Percentiles rank a stretch among this genome's conserved stretches.
Evolutionary conservation across 2,113 vertebrate genomes (phyloP).

Genomic region (Phalacrocorax brasilianus): DNA sequence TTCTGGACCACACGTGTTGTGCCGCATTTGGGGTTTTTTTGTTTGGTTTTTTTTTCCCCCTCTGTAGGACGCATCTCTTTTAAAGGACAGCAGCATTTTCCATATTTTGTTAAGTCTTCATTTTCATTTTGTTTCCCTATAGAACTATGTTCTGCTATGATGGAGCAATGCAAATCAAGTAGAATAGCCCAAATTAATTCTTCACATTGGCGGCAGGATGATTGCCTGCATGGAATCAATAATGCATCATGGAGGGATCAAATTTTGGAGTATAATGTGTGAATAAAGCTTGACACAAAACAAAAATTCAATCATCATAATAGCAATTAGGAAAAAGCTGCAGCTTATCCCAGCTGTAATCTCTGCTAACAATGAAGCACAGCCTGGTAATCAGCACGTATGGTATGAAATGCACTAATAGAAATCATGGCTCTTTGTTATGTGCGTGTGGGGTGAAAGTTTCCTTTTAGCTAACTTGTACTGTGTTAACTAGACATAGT

Average conservation of each 20-base stretch:
- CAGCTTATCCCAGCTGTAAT: constrained; percentile 65
- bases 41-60: neutral
- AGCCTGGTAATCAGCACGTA: constrained; percentile 62
- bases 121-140: constrained; percentile 49
- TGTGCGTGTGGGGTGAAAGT: constrained; percentile 36
- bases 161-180: constrained; percentile 53
- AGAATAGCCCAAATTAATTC: constrained; percentile 65
- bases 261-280: constrained; percentile 61
- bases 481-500: constrained; percentile 35
- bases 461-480: constrained; percentile 58
- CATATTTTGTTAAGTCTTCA: constrained; percentile 19
- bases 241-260: constrained; percentile 59
- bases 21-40: neutral
- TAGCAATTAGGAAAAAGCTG: constrained; percentile 63
- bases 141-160: constrained; percentile 21
- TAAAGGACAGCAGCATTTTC: neutral
- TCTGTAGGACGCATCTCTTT: neutral
- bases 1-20: constrained; percentile 36
- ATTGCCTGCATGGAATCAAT: constrained; percentile 58
- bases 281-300: constrained; percentile 64
- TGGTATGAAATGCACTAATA: constrained; percentile 61
- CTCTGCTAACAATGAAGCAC: constrained; percentile 52
- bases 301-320: constrained; percentile 68
- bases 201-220: constrained; percentile 32
- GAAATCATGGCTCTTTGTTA: constrained; percentile 61